Evolutionary conservation across 2,888 invertebrate species (phyloP).

Genomic region (Phymatocera aterrima): DNA sequence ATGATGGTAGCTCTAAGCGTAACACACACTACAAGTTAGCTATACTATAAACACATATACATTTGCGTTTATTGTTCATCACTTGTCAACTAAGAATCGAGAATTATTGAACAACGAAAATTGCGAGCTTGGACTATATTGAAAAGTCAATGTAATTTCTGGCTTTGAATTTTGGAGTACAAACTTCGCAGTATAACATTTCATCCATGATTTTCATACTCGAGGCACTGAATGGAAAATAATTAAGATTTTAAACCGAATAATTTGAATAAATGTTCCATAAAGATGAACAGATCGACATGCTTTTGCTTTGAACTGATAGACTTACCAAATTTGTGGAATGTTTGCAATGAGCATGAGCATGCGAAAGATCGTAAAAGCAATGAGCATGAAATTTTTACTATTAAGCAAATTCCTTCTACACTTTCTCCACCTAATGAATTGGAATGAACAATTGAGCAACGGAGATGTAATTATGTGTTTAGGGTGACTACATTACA

Average conservation of each 20-base stretch:
- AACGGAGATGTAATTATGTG: conserved; percentile 66
- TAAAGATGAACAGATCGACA: too few relatives aligned
- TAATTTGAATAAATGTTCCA: too few relatives aligned
- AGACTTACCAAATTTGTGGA: too few relatives aligned
- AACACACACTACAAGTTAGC: conserved; percentile 68
- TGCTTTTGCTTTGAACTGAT: too few relatives aligned
- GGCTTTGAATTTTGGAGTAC: too few relatives aligned
- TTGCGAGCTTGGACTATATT: neutral
- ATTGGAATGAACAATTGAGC: neutral
- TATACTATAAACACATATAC: conserved; percentile 45
- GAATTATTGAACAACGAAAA: neutral
- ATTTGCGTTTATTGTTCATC: conserved; percentile 31
- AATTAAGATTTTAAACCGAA: too few relatives aligned
- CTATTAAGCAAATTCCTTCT: neutral
- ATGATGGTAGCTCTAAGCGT: conserved; percentile 68
- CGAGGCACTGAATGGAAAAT: too few relatives aligned
- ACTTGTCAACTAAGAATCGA: neutral
- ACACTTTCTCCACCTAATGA: neutral
- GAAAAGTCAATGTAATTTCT: too few relatives aligned
- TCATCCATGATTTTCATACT: too few relatives aligned
- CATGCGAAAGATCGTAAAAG: too few relatives aligned
- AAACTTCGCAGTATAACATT: neutral
- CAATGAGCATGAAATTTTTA: neutral
- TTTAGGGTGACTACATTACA: conserved; percentile 12
- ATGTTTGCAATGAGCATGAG: too few relatives aligned